These are phyloP conservation scores for Troides helena DNA, from an alignment of 2,888 invertebrate species.

Conservation along the genomic window DNA sequence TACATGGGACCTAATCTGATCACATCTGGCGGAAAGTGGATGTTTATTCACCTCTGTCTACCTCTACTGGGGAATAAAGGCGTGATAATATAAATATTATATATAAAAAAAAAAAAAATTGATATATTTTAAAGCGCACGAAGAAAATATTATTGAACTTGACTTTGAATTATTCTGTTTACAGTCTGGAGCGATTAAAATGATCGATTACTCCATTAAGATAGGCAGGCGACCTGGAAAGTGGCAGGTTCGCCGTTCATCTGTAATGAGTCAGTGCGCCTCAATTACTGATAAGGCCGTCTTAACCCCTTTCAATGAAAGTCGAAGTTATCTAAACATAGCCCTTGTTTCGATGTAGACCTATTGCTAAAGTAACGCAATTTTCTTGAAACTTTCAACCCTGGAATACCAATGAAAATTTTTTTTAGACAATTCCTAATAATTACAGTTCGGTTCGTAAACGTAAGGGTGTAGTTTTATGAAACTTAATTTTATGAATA, in stretches of 20 bases:
- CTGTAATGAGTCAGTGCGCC: conserved; percentile 4
- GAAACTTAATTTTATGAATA: background rate
- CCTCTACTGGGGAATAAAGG: too few relatives aligned
- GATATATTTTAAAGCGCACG: too few relatives aligned
- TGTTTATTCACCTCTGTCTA: too few relatives aligned
- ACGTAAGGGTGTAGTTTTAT: background rate
- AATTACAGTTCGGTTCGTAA: too few relatives aligned
- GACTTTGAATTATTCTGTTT: conserved; percentile 25
- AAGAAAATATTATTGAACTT: conserved; percentile 8
- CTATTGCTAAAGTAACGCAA: background rate
- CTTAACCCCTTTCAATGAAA: conserved; percentile 5
- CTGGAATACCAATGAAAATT: too few relatives aligned
- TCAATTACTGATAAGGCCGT: conserved; percentile 5
- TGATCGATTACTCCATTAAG: conserved; percentile 28
- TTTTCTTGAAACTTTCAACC: too few relatives aligned
- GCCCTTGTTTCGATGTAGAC: background rate
- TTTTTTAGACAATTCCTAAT: too few relatives aligned
- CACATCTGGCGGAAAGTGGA: too few relatives aligned
- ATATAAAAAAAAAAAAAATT: too few relatives aligned
- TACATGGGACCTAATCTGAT: too few relatives aligned
- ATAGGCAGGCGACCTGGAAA: conserved; percentile 14
- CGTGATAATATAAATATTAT: too few relatives aligned
- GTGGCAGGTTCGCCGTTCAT: background rate
- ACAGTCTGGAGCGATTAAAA: conserved; percentile 16
- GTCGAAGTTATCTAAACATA: background rate